Conservation (phyloP, 1,140 invertebrate species). For the Nixonia krombeini region DNA sequence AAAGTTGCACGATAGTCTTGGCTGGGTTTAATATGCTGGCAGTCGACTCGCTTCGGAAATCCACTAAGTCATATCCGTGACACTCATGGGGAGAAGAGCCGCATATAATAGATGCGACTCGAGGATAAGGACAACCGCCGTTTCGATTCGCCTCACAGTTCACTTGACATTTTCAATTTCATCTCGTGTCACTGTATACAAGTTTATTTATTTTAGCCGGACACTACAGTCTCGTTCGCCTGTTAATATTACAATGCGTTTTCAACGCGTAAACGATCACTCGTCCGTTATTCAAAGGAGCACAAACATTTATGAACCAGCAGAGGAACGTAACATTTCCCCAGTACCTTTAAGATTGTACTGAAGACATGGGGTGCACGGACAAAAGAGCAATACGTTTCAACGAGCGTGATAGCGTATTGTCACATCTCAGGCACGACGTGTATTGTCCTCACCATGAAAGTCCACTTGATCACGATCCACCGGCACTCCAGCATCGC, state of each 20-base stretch:
- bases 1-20: constrained; percentile 44
- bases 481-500: constrained; percentile 48
- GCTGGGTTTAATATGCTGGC: constrained; percentile 53
- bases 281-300: no score
- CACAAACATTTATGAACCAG: constrained; percentile 18
- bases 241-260: no score
- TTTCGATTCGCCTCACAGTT: constrained; percentile 43
- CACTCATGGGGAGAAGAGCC: constrained; percentile 46
- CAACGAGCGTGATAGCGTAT: constrained; percentile 67
- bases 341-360: constrained; percentile 52
- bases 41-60: constrained; percentile 46
- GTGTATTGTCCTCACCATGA: constrained; percentile 69
- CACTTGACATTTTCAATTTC: constrained; percentile 45
- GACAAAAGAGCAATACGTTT: constrained; percentile 68
- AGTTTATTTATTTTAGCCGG: constrained; percentile 16
- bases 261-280: no score
- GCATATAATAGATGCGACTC: constrained; percentile 45
- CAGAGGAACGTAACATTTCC: constrained; percentile 53
- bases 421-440: constrained; percentile 63
- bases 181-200: no score
- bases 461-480: constrained; percentile 69
- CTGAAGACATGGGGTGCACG: constrained; percentile 48
- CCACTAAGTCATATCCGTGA: constrained; percentile 55
- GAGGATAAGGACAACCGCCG: constrained; percentile 42
- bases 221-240: no score